phyloP scores from a whole-genome alignment of 2,113 vertebrate species.

The Gavialis gangeticus region DNA sequence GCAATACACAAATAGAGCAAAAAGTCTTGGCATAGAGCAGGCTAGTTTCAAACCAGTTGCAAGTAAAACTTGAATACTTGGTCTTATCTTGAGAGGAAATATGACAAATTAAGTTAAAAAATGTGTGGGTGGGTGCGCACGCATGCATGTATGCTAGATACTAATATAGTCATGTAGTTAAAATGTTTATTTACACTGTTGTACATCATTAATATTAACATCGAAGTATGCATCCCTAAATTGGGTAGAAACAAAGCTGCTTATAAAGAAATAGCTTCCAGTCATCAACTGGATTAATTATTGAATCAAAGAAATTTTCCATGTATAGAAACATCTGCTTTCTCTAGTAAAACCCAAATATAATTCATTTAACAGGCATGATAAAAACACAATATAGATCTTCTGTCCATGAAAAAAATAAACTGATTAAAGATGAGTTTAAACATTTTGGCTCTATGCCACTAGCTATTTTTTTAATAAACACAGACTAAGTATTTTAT shows the following conservation, averaged over 20 bases:
- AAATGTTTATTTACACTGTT: background rate
- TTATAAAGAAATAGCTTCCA: conserved; percentile 33
- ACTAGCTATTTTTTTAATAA: conserved; percentile 53
- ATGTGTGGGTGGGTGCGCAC: no score
- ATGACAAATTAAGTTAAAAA: background rate
- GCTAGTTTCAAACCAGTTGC: background rate
- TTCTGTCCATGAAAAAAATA: conserved; percentile 28
- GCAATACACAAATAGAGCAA: background rate
- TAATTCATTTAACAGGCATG: conserved; percentile 41
- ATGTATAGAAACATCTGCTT: conserved; percentile 31
- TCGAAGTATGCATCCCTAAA: conserved; percentile 53
- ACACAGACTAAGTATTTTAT: conserved; percentile 39
- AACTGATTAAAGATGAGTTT: conserved; percentile 17
- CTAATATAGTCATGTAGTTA: background rate
- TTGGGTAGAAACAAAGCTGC: background rate
- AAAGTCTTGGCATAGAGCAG: background rate
- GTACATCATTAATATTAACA: conserved; percentile 39
- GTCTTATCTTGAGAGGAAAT: background rate
- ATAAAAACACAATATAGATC: background rate
- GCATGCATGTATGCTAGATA: no score
- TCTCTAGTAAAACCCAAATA: conserved; percentile 20
- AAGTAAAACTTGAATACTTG: background rate
- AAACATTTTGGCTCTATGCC: background rate
- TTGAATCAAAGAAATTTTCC: conserved; percentile 51
- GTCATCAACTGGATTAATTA: conserved; percentile 45